phyloP scores from a whole-genome alignment of 2,888 invertebrate species.

The Amblyjoppa proteus region DNA sequence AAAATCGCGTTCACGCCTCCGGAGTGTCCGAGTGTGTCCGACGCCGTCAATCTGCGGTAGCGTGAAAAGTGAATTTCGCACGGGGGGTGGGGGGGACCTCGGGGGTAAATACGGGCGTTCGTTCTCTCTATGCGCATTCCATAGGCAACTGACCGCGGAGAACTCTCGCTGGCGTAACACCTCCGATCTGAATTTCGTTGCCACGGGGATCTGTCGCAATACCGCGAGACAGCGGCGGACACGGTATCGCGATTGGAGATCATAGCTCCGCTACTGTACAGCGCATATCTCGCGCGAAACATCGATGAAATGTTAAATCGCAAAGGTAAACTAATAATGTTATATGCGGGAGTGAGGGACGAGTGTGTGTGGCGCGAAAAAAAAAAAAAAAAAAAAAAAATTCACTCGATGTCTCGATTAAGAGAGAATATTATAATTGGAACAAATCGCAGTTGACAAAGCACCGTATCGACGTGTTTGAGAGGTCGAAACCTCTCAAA shows the following conservation, averaged over 20 bases:
- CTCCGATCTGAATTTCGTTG: slow-evolving; percentile 70
- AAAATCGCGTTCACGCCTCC: background rate
- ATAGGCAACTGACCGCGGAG: slow-evolving; percentile 72
- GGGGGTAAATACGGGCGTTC: slow-evolving; percentile 18
- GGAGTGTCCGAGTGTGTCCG: background rate
- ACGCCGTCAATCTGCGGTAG: slow-evolving; percentile 38
- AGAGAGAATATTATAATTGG: slow-evolving; percentile 19
- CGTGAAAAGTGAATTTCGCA: slow-evolving; percentile 63
- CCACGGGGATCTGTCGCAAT: slow-evolving; percentile 66
- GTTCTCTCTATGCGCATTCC: slow-evolving; percentile 68
- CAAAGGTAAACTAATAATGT: slow-evolving; percentile 17
- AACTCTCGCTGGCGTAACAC: slow-evolving; percentile 69
- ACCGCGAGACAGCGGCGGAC: slow-evolving; percentile 45
- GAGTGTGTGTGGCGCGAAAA: background rate
- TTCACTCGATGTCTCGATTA: slow-evolving; percentile 7
- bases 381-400: background rate
- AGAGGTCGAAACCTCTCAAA: background rate
- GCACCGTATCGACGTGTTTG: background rate
- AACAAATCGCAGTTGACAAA: slow-evolving; percentile 7
- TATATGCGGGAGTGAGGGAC: slow-evolving; percentile 14
- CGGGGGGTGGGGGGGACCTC: background rate
- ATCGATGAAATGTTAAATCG: slow-evolving; percentile 25
- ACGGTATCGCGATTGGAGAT: slow-evolving; percentile 53
- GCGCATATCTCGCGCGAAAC: slow-evolving; percentile 3
- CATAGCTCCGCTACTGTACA: slow-evolving; percentile 6